Evolutionary conservation across 2,113 vertebrate genomes (phyloP), one percentile per base, ranked within the genome.

Genomic region (Rhea pennata): DNA sequence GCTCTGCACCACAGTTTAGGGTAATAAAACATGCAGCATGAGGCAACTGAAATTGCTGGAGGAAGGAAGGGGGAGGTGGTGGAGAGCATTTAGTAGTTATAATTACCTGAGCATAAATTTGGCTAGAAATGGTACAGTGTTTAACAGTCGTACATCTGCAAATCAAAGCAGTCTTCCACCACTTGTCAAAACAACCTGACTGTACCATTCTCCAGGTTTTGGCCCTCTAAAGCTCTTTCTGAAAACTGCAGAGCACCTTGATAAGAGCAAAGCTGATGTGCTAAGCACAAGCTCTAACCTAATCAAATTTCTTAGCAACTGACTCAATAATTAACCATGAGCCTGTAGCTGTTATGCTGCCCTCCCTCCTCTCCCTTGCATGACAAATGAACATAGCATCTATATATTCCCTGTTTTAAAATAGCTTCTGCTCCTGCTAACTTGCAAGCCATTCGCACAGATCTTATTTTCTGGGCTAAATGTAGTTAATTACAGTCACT

Each of bases 221-320:
- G 50, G 84, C 24, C 53, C 75, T 62, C n/a, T 56, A 53, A 87
- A 84, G 17, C n/a, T 39, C 66, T 64, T 83, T 59, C 33, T 48
- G 36, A 93, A 92, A 85, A 84, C 0, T 82, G 36, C 59, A 89
- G 54, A 89, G 50, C 50, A 74, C 71, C 81, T 77, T 59, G 23
- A 39, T 64, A 67, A 80, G 14, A 86, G 29, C 74, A 91, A 92
- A 96, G 67, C 39, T 66, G 48, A 85, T 82, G 71, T 64, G 66
- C 71, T 80, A 53, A 73, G 80, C 64, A 71, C n/a, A 84, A 82
- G 82, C 74, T 91, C 64, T 26, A 95, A 80, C 31, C 71, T 89
- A 82, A 94, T 85, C 62, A 88, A 94, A 94, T 96, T 96, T 95
- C 95, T 95, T 84, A 91, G 78, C 72, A 93, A 92, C 71, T 96